These are phyloP conservation scores for Limanda limanda DNA, from an alignment of 2,113 vertebrate species.

Conservation along the genomic window DNA sequence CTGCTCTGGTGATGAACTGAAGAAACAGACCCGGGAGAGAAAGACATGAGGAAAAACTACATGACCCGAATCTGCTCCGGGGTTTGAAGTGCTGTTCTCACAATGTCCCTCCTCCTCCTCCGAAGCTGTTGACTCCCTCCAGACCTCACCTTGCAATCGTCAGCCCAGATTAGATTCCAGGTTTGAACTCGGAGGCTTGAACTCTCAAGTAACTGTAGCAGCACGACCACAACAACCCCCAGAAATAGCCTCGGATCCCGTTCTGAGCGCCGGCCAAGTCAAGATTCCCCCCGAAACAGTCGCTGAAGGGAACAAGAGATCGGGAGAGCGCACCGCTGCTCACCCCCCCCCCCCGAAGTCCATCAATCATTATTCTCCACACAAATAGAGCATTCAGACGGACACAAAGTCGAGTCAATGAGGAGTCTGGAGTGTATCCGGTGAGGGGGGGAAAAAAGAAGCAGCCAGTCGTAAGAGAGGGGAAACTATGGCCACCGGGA, in stretches of 20 bases:
- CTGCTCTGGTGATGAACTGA: conserved; percentile 33
- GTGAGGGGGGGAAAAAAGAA: conserved; percentile 57
- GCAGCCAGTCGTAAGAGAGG: conserved; percentile 72
- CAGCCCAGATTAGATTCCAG: conserved; percentile 62
- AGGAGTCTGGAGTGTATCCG: conserved; percentile 80
- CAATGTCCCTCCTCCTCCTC: conserved; percentile 20
- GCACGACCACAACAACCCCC: conserved; percentile 69
- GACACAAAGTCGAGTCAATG: conserved; percentile 78
- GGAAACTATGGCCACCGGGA: conserved; percentile 52
- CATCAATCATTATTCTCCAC: conserved; percentile 79
- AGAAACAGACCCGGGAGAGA: conserved; percentile 47
- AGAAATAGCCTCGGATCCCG: conserved; percentile 71
- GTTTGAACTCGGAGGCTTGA: conserved; percentile 50
- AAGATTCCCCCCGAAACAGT: conserved; percentile 65
- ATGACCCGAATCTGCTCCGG: conserved; percentile 6
- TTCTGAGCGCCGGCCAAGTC: conserved; percentile 65
- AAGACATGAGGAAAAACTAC: conserved; percentile 32
- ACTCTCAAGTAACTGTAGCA: conserved; percentile 65
- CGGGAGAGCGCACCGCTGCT: conserved; percentile 54
- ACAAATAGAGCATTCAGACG: conserved; percentile 77
- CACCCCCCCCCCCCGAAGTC: conserved; percentile 65
- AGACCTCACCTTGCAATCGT: conserved; percentile 40
- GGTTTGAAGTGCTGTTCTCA: conserved; percentile 47
- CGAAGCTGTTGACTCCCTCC: conserved; percentile 69
- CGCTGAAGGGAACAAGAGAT: conserved; percentile 65